Evolutionary conservation across 1,140 invertebrate species (phyloP), one percentile per base, ranked within the genome.

Genomic region (Hyles euphorbiae): DNA sequence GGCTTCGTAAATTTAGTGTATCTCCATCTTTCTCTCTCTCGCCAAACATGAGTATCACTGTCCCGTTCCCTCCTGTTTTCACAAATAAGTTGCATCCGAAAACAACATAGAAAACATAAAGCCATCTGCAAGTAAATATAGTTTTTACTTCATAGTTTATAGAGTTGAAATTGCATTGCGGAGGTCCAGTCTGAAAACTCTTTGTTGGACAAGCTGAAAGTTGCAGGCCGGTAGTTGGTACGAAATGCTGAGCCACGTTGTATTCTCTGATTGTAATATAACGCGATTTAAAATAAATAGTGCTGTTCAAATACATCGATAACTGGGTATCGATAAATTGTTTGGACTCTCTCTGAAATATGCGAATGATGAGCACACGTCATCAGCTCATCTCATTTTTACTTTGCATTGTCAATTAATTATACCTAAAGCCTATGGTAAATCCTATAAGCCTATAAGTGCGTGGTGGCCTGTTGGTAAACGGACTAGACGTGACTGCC

Each of bases 21-120:
- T 74, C 65, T 61, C 72, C 53, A 34, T 80, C 79, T 60, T 69
- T 55, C 48, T 88, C 63, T 5, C 60, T 59, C 78, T 33, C 56
- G 65, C 44, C 52, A 40, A 48, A 59, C 52, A 61, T 34, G 40
- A 48, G 57, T 72, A 67, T 56, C 61, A 9, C 69, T 51, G 40
- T 81, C 79, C 70, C 78, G 12, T 53, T 85, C 69, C 34, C 54
- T 68, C 81, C 61, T 83, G 83, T 88, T 88, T 86, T 86, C 85
- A 83, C 85, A 86, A 86, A 88, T 85, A 85, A 87, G 78, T 86
- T 85, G 77, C 78, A 86, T 81, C 81, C 83, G 78, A 86, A 88
- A 86, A 86, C 85, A 88, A 86, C 82, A 85, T 78, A 88, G 77
- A 85, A 84, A 86, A 83, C 77, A 70, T 56, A 61, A 57, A 46